Conservation (phyloP, 1,140 invertebrate species). For the Hycleus phaleratus region DNA sequence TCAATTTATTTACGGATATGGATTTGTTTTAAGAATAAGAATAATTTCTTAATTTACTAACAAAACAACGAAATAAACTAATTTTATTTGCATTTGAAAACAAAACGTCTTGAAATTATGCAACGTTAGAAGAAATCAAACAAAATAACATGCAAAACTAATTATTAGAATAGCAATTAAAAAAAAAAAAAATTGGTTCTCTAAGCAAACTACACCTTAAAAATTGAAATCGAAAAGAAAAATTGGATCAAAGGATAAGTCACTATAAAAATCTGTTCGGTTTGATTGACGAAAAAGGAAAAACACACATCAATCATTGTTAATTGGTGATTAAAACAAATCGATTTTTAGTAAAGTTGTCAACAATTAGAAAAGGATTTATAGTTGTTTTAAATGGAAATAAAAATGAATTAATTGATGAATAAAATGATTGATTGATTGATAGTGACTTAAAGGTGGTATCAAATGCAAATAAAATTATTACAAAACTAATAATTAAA, state of each 20-base stretch:
- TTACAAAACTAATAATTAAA: not conserved
- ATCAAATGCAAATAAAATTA: conserved; percentile 37
- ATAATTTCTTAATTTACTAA: not conserved
- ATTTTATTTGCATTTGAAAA: conserved; percentile 30
- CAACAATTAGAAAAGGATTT: not conserved
- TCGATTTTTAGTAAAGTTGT: not conserved
- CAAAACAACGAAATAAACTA: not conserved
- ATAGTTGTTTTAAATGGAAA: not conserved
- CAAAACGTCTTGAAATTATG: conserved; percentile 9
- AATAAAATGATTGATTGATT: not conserved
- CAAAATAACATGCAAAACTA: conserved; percentile 16
- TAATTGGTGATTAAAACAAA: conserved; percentile 14
- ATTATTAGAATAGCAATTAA: conserved; percentile 14
- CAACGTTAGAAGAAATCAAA: conserved; percentile 14
- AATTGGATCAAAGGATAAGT: conserved; percentile 8
- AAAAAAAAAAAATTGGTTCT: conserved; percentile 10
- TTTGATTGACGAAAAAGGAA: too few species aligned
- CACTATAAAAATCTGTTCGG: not conserved
- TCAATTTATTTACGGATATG: not conserved
- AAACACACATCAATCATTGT: conserved; percentile 8
- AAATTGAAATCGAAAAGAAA: conserved; percentile 17
- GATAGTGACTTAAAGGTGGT: conserved; percentile 8
- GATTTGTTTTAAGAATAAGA: not conserved
- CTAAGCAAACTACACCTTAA: conserved; percentile 40
- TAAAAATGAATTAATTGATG: not conserved